Conservation (phyloP, 2,113 vertebrate genomes). For the Thryonomys swinderianus region DNA sequence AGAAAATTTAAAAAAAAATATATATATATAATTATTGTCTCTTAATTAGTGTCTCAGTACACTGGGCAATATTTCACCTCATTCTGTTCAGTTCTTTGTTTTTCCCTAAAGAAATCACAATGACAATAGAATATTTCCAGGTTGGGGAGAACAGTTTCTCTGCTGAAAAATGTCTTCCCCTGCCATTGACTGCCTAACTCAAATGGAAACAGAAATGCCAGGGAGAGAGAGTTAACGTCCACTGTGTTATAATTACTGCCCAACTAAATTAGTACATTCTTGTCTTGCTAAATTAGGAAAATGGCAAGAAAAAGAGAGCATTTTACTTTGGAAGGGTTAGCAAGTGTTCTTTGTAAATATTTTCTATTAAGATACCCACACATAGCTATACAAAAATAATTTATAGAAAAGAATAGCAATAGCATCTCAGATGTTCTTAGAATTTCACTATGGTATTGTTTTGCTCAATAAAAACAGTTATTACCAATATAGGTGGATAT, state of each 20-base stretch:
- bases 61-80: not conserved
- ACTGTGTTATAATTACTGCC: not conserved
- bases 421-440: not conserved
- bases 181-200: not conserved
- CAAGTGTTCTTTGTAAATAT: not conserved
- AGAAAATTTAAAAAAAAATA: not conserved
- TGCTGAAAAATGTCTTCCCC: not conserved
- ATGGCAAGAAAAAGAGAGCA: not conserved
- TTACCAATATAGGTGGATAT: not conserved
- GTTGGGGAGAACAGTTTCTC: not conserved
- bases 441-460: not conserved
- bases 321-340: not conserved
- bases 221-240: not conserved
- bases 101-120: not conserved
- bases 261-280: not conserved
- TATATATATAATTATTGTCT: not conserved
- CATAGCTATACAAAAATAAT: constrained; percentile 19
- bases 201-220: not conserved
- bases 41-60: not conserved
- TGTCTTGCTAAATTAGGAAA: not conserved
- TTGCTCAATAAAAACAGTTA: constrained; percentile 8
- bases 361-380: not conserved
- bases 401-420: not conserved
- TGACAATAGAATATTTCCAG: not conserved
- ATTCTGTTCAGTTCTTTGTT: not conserved